Conservation (phyloP, 2,888 invertebrate genomes). For the Ganaspis brasiliensis region DNA sequence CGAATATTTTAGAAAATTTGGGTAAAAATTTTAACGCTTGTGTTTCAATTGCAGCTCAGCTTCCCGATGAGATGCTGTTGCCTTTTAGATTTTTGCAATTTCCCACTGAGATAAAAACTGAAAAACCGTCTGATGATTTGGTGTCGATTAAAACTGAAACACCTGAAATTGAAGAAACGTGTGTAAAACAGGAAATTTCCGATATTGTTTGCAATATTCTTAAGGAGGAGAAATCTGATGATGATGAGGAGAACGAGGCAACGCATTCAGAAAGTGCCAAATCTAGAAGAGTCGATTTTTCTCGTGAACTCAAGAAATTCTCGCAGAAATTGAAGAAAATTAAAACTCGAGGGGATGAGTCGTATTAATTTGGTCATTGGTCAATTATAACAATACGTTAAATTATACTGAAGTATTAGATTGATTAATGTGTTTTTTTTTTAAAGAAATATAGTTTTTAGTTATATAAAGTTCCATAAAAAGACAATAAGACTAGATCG, state of each 20-base stretch:
- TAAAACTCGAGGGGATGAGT: neutral
- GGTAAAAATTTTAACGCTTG: conserved; percentile 12
- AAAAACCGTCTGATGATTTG: neutral
- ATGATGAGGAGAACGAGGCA: neutral
- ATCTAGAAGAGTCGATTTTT: neutral
- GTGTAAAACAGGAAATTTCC: neutral
- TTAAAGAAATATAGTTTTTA: too few relatives aligned
- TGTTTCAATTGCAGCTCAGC: conserved; percentile 28
- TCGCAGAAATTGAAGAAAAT: neutral
- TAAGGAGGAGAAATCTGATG: neutral
- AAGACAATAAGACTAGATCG: too few relatives aligned
- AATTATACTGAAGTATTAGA: too few relatives aligned
- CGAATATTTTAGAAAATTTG: neutral
- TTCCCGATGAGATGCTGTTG: conserved; percentile 4
- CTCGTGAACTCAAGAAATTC: neutral
- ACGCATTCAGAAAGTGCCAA: neutral
- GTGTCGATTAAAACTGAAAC: neutral
- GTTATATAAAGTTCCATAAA: too few relatives aligned
- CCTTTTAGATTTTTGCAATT: neutral
- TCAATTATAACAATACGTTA: too few relatives aligned
- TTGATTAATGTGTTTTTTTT: too few relatives aligned
- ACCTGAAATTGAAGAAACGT: neutral
- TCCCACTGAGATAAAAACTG: neutral
- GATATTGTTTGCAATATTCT: neutral
- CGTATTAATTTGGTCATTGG: too few relatives aligned